Base-by-base conservation (phyloP, 2,888 invertebrate genomes). In the Nebria brevicollis region DNA sequence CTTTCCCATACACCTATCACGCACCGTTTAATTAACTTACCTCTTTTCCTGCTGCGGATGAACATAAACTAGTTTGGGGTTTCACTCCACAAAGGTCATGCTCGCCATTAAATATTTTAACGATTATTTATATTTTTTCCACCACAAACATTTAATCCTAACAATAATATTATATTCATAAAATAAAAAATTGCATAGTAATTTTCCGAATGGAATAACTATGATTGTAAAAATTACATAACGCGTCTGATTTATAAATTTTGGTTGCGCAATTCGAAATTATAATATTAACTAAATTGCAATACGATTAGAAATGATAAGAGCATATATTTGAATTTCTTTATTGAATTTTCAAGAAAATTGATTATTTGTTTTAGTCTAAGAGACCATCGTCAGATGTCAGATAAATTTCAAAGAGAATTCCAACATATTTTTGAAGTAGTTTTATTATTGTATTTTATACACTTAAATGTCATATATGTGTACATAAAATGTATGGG, bases 21-120 rank as follows among this genome's bases (percentile, higher is more conserved):
- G 79, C 8, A 72, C 72, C 72, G 66, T 26, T 64, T 72, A 66
- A n/a, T 66, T 42, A 73, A 78, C 65, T 74, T 66, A 73, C 11
- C 75, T 79, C 79, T 34, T 68, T 54, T 42, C 79, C 74, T 75
- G 54, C 66, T 79, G 68, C 54, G 66, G 73, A 68, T 74, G 43
- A 70, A 54, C n/a, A 42, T 34, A 79, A 79, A 79, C 79, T 79
- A 54, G 79, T 74, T 74, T 77, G 26, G 11, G 34, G 13, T 66
- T n/a, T 65, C 74, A 75, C 64, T 75, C 64, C 75, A 80, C 72
- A 80, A 80, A 80, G 80, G 80, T 75, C 80, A 80, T 73, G 20
- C 41, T 6, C 70, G 11, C 70, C 25, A 70, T 70, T 34, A 54
- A 54, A 70, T 70, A 70, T 70, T 70, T 7, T 70, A 70, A 70